Base-by-base conservation (phyloP, 2,113 vertebrate species). In the Pan paniscus region DNA sequence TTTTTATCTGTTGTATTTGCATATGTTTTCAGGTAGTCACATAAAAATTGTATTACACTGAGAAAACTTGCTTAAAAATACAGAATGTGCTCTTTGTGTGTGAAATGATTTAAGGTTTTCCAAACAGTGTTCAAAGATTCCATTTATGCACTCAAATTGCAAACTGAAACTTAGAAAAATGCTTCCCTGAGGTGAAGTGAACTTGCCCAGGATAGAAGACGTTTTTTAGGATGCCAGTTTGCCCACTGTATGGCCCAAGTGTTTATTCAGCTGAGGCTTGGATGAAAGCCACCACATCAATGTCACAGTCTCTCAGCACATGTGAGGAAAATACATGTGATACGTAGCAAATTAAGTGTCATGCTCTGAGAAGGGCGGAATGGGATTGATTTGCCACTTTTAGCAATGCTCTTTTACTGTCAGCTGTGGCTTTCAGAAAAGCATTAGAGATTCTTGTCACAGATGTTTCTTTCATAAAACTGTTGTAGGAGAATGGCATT, bases 391-490 rank as follows among this genome's bases (percentile, higher is more conserved):
- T 98, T 98, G 98, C 98, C 97, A 98, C 98, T 98, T 98, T 98
- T 98, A 98, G 98, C 98, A 99, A 98, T 98, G 98, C 98, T 98
- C 97, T 98, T 98, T 99, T 98, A 98, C 98, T 98, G 98, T 99
- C 98, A 98, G 98, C 99, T 97, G 93, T 98, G 92, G 97, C 98
- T 99, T 99, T 99, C 97, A 99, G 98, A 98, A 98, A 98, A 98
- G 97, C 98, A 98, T 99, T 99, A 99, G 96, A 98, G 98, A 99
- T 99, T 99, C 99, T 98, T 98, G 98, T 99, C 99, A 99, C 99
- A 99, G 98, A 99, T 99, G 98, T 99, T 99, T 99, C 99, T 99
- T 99, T 99, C 99, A 99, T 99, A 99, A 99, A 99, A 99, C 98
- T 98, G 98, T 99, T 99, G 98, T 98, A 98, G 98, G 99, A 99